Base-by-base conservation (phyloP, 2,888 invertebrate genomes). In the Drosophila helvetica region DNA sequence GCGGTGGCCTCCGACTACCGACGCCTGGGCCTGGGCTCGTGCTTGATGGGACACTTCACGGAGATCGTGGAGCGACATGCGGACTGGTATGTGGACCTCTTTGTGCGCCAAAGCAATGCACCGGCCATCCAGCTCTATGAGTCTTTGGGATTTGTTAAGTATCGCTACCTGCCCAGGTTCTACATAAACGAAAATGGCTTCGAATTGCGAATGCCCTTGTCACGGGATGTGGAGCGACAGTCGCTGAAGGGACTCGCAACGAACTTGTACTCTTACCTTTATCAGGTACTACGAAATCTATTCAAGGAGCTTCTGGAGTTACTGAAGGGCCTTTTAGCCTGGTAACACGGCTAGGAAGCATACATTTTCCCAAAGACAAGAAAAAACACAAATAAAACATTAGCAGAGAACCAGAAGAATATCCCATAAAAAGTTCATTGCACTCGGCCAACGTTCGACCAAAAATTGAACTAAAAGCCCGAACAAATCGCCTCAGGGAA, bases 381-480 rank as follows among this genome's bases (percentile, higher is more conserved):
- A 22, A 10, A 12, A 25, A 15, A 15, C 43, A 22, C 27, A 18
- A 10, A 43, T 48, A 42, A 42, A 33, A 18, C 18, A 50, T 33
- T 18, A 48, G 12, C 12, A 17, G 38, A 70, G 53, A 43, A 46
- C 18, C 3, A 18, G n/a, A 50, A 38, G 18, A 60, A 63, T 64
- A 53, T 42, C 45, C 63, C 58, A 77, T 68, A 56, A 54, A 70
- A 86, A 88, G 82, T 88, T 83, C 82, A 83, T 72, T 86, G 88
- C 71, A 84, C 88, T 72, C 84, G 62, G 18, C 30, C 43, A 18
- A 10, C 51, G 27, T 30, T 30, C 10, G 9, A 9, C 27, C 8
- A n/a, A 2, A 67, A 54, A 52, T 50, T 63, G 15, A 65, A 61
- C 18, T 7, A 54, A 68, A 74, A 74, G 46, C 60, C 74, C 63